A percentile compares a stretch with the other conserved stretches of the same genome.
phyloP scores from a whole-genome alignment of 2,113 vertebrate genomes.

The Notiomystis cincta region DNA sequence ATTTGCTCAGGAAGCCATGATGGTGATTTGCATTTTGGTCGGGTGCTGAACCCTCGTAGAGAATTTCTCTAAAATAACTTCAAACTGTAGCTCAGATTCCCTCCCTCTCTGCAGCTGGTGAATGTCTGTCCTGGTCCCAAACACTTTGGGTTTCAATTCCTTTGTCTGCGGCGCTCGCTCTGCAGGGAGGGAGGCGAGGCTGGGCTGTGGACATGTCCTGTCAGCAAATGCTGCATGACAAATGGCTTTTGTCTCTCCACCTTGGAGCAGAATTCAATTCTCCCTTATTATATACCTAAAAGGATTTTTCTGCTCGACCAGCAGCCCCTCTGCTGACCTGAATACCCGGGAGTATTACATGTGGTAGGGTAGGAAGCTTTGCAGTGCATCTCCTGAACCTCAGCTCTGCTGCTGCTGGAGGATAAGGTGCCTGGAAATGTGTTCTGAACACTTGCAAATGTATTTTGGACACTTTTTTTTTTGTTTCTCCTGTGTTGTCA shows the following conservation, averaged over 20 bases:
- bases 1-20: slow-evolving; percentile 32
- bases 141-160: neutral
- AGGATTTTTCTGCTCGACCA: neutral
- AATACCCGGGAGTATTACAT: neutral
- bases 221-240: neutral
- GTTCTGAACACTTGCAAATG: neutral
- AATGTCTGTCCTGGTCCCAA: neutral
- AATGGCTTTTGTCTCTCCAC: neutral
- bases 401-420: neutral
- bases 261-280: slow-evolving; percentile 21
- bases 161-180: neutral
- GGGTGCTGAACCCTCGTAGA: neutral
- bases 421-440: neutral
- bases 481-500: neutral
- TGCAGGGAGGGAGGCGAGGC: neutral
- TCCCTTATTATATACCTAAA: neutral
- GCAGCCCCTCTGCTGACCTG: neutral
- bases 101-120: neutral
- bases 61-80: neutral
- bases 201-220: neutral
- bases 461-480: neutral
- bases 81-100: neutral
- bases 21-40: slow-evolving; percentile 37
- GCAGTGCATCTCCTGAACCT: neutral
- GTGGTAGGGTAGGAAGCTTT: neutral